These are phyloP conservation scores for Noctuana brunneofusca DNA, from an alignment of 2,888 invertebrate species.

Conservation along the genomic window DNA sequence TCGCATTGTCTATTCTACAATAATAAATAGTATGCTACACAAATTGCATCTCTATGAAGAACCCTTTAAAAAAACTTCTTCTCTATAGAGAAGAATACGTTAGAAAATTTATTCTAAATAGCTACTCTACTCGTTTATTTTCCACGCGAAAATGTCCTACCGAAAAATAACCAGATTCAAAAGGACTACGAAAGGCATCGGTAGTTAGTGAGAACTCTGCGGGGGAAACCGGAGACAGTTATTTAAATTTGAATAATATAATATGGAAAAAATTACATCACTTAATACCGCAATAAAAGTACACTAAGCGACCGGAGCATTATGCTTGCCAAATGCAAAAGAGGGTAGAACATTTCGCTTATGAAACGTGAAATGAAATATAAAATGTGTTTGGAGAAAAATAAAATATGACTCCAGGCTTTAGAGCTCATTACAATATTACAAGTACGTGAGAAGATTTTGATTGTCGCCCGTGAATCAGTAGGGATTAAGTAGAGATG, in stretches of 20 bases:
- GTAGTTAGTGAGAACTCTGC: conserved; percentile 69
- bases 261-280: conserved; percentile 84
- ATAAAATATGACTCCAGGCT: conserved; percentile 78
- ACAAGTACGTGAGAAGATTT: conserved; percentile 78
- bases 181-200: conserved; percentile 76
- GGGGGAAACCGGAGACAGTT: conserved; percentile 83
- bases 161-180: conserved; percentile 73
- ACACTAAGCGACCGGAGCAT: conserved; percentile 82
- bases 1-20: too few species aligned
- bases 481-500: conserved; percentile 30
- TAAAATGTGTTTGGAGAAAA: conserved; percentile 76
- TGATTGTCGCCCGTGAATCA: conserved; percentile 61
- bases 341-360: conserved; percentile 77
- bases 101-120: background rate
- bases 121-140: conserved; percentile 51
- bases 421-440: conserved; percentile 78
- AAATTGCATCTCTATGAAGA: too few species aligned
- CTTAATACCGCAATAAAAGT: conserved; percentile 84
- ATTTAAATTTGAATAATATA: conserved; percentile 85
- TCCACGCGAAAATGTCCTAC: conserved; percentile 68
- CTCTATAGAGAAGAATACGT: too few species aligned
- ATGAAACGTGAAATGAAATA: conserved; percentile 83
- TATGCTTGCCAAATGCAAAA: conserved; percentile 75
- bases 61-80: too few species aligned
- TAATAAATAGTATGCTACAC: too few species aligned